phyloP scores from a whole-genome alignment of 1,140 invertebrate species.

The Aphaenogaster rudis region DNA sequence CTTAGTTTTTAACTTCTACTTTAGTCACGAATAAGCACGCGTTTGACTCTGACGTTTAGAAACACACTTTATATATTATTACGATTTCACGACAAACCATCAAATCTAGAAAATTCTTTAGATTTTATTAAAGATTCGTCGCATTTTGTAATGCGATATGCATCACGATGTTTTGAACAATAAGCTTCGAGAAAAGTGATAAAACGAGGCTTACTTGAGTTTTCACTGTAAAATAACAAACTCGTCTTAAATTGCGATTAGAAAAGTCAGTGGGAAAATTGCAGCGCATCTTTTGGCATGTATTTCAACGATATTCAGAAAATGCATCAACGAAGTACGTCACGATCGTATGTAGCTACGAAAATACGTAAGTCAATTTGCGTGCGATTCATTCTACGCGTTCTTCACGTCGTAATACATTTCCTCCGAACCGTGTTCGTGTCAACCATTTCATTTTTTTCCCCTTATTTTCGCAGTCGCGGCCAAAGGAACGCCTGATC shows the following conservation, averaged over 20 bases:
- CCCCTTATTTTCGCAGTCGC: conserved; percentile 32
- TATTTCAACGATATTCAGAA: not conserved
- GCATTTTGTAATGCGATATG: no score
- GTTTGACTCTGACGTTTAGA: not conserved
- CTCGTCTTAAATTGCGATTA: not conserved
- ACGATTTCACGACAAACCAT: no score
- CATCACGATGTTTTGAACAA: not conserved
- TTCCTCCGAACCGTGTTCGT: conserved; percentile 10
- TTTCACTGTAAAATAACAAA: not conserved
- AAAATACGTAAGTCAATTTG: conserved; percentile 21
- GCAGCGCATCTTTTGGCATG: not conserved
- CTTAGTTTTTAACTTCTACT: not conserved
- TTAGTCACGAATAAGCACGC: not conserved
- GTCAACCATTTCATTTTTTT: conserved; percentile 18
- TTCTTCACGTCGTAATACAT: conserved; percentile 16
- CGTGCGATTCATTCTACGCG: conserved; percentile 24
- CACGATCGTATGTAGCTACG: not conserved
- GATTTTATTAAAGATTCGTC: no score
- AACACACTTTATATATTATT: not conserved
- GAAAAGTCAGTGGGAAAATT: conserved; percentile 28
- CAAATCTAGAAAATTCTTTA: no score
- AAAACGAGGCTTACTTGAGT: not conserved
- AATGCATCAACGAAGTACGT: not conserved
- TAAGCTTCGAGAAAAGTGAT: not conserved
- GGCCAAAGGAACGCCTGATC: conserved; percentile 12